phyloP scores from a whole-genome alignment of 2,888 invertebrate species.

The Conops quadrifasciatus region DNA sequence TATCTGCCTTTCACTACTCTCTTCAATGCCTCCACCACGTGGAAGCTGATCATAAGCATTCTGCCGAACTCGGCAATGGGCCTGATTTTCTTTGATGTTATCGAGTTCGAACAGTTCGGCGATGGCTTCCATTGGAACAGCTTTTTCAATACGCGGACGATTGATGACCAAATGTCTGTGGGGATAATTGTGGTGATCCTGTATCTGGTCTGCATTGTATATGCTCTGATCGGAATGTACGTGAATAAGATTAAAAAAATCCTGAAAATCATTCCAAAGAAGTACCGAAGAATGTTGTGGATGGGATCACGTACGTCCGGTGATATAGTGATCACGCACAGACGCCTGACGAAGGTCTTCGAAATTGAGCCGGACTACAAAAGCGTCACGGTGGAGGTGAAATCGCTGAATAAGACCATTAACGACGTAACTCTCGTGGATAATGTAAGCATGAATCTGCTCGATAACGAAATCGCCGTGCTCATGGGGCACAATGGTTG shows the following conservation, averaged over 20 bases:
- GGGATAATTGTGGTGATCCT: neutral
- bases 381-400: constrained; percentile 63
- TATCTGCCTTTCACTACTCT: constrained; percentile 73
- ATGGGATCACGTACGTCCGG: neutral
- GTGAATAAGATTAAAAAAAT: neutral
- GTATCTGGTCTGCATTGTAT: neutral
- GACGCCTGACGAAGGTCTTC: constrained; percentile 58
- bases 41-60: constrained; percentile 56
- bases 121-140: neutral
- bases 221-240: constrained; percentile 5
- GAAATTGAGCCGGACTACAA: constrained; percentile 67
- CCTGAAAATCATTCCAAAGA: neutral
- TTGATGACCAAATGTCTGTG: neutral
- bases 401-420: constrained; percentile 73
- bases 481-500: constrained; percentile 76
- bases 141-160: neutral
- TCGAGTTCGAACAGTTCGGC: constrained; percentile 42
- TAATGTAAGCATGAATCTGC: constrained; percentile 77
- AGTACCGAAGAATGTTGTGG: neutral
- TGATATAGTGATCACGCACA: constrained; percentile 54
- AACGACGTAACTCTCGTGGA: constrained; percentile 73
- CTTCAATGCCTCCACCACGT: neutral
- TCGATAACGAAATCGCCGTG: constrained; percentile 72
- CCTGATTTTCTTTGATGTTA: constrained; percentile 53
- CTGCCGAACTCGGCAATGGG: constrained; percentile 79